Base-by-base conservation (phyloP, 2,888 invertebrate genomes). In the Drosophila maculinotata region DNA sequence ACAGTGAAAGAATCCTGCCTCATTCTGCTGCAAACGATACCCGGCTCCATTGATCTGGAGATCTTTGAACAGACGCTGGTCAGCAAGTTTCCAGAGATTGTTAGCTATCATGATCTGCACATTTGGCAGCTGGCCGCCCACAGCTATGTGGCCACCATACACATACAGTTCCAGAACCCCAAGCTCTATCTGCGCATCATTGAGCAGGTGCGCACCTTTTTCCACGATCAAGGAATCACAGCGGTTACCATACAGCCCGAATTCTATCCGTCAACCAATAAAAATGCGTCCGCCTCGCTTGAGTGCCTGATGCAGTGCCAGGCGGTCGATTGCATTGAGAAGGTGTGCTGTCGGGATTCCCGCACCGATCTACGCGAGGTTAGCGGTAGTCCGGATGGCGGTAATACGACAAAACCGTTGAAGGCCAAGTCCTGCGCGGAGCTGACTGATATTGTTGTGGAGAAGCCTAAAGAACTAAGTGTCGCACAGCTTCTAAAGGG, bases 21-120 rank as follows among this genome's bases (percentile, higher is more conserved):
- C 54, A 97, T 98, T 83, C 93, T 98, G 0, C 93, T 98, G 15
- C 98, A 98, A 92, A 98, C 98, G 1, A 97, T 98, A 60, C 98
- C 98, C 0, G 96, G 95, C 78, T 95, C 97, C 10, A 95, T 98
- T 69, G 95, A 97, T 85, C 95, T 97, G 38, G 93, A 94, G 69
- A 93, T 93, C 7, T 92, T 97, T 67, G 94, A 94, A 73, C 92
- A 93, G 30, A 94, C 95, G 69, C 89, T 97, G 35, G 89, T 94
- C 0, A 91, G 92, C 54, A 93, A 94, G 68, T 96, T 96, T 89
- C 95, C 95, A 0, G 94, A 94, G 64, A 94, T 96, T 56, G 92
- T 94, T 0, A 95, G 94, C 84, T 95, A 97, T 15, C 97, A 97
- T 88, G 97, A 97, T 91, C 93, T 97, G 36, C 97, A 97, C 88